These are phyloP conservation scores for Pandion haliaetus DNA, from an alignment of 2,113 vertebrate species.

Conservation along the genomic window DNA sequence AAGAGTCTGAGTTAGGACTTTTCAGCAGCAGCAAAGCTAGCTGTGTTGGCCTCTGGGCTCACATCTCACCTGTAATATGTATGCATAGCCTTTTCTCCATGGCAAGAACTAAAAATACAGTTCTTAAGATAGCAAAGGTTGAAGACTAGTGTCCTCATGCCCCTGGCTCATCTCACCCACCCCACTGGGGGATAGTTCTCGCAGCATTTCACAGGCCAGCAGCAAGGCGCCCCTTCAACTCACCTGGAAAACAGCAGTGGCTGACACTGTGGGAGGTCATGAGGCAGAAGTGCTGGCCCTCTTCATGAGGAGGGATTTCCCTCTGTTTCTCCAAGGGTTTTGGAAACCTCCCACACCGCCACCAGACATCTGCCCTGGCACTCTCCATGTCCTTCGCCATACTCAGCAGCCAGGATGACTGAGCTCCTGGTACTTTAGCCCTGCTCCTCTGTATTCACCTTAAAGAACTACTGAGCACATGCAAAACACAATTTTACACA, in stretches of 20 bases:
- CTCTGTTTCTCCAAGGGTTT: not conserved
- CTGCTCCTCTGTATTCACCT: not conserved
- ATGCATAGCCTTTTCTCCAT: not conserved
- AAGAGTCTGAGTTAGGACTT: not conserved
- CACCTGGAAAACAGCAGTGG: accelerated
- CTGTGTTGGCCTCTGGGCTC: not conserved
- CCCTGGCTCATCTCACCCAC: not conserved
- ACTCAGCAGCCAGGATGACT: not conserved
- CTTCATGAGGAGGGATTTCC: not conserved
- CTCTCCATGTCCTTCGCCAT: not conserved
- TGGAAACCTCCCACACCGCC: not conserved
- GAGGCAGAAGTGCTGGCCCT: not conserved
- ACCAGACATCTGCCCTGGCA: not conserved
- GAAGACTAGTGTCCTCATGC: accelerated
- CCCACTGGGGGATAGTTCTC: accelerated
- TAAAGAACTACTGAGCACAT: not conserved
- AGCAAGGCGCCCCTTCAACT: not conserved
- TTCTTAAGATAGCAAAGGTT: not conserved
- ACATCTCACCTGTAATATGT: too few relatives aligned
- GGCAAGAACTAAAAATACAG: not conserved
- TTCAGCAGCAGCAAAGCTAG: not conserved
- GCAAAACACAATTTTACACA: not conserved
- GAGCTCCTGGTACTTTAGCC: not conserved
- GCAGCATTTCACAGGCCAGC: not conserved
- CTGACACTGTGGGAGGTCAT: accelerated